Evolutionary conservation across 2,113 vertebrate species (phyloP).

Genomic region (Electrona antarctica): DNA sequence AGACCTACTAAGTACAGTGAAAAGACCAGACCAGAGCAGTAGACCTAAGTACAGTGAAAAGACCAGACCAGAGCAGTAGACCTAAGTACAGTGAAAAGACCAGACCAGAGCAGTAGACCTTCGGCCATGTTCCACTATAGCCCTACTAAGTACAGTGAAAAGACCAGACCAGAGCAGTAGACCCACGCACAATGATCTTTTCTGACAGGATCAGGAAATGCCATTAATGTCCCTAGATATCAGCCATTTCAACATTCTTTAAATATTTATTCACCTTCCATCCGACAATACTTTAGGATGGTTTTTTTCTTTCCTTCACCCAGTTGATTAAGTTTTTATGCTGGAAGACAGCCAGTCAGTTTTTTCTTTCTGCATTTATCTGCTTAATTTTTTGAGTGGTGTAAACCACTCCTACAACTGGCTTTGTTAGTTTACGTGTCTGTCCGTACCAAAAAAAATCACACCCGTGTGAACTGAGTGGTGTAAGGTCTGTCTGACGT

Average conservation of each 20-base stretch:
- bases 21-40: no score
- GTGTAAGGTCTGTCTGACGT: no score
- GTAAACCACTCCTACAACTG: no score
- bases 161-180: neutral
- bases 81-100: conserved; percentile 39
- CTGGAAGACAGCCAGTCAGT: neutral
- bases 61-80: no score
- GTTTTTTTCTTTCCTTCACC: neutral
- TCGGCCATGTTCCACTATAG: conserved; percentile 1
- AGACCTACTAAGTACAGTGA: conserved; percentile 39
- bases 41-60: conserved; percentile 39
- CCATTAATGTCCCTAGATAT: conserved; percentile 50
- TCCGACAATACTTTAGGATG: conserved; percentile 13
- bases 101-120: no score
- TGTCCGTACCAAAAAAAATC: no score
- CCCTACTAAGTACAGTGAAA: conserved; percentile 43
- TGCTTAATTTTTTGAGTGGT: neutral
- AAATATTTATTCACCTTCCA: conserved; percentile 52
- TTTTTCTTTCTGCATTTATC: neutral
- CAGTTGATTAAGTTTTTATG: conserved; percentile 14
- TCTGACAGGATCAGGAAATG: conserved; percentile 62
- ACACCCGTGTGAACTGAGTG: no score
- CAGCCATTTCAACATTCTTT: conserved; percentile 40
- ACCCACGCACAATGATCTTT: conserved; percentile 25
- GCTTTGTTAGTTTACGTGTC: no score